These are phyloP conservation scores for Allobates femoralis DNA, from an alignment of 2,797 vertebrate species.

Conservation along the genomic window DNA sequence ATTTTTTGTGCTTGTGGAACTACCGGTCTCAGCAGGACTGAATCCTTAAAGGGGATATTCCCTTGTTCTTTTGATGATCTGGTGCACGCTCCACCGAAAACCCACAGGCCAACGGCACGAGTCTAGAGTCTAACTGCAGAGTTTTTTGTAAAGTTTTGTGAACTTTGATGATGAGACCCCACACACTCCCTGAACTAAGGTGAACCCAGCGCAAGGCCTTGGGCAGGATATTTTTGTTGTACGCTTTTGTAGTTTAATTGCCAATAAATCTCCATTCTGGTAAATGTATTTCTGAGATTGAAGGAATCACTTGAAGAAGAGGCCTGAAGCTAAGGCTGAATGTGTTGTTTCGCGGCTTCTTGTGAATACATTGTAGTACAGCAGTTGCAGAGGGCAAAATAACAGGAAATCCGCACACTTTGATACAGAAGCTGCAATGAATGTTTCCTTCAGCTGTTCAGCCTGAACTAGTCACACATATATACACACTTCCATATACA, in stretches of 20 bases:
- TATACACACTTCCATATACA: not conserved
- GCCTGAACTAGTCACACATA: not conserved
- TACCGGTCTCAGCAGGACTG: not conserved
- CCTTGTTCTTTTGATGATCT: constrained; percentile 1
- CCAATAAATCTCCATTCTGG: not conserved
- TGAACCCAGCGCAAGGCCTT: constrained; percentile 2
- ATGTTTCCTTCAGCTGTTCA: not conserved
- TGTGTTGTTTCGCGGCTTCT: constrained; percentile 20
- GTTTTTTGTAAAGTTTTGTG: not conserved
- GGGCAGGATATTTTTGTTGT: not conserved
- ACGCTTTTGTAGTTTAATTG: constrained; percentile 32
- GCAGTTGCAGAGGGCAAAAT: constrained; percentile 9
- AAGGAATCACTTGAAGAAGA: constrained; percentile 31
- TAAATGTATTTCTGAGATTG: not conserved
- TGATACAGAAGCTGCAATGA: not conserved
- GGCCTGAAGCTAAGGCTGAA: constrained; percentile 33
- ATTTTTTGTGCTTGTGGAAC: too few relatives aligned
- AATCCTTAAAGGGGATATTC: not conserved
- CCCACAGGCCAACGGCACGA: constrained; percentile 38
- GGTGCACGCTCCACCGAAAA: constrained; percentile 4
- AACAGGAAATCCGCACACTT: constrained; percentile 25
- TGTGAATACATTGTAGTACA: constrained; percentile 36
- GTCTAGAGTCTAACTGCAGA: constrained; percentile 19
- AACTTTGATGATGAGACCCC: constrained; percentile 37
- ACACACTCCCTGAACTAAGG: constrained; percentile 32